Base-by-base conservation (phyloP, 2,113 vertebrate species). In the Phalacrocorax carbo region DNA sequence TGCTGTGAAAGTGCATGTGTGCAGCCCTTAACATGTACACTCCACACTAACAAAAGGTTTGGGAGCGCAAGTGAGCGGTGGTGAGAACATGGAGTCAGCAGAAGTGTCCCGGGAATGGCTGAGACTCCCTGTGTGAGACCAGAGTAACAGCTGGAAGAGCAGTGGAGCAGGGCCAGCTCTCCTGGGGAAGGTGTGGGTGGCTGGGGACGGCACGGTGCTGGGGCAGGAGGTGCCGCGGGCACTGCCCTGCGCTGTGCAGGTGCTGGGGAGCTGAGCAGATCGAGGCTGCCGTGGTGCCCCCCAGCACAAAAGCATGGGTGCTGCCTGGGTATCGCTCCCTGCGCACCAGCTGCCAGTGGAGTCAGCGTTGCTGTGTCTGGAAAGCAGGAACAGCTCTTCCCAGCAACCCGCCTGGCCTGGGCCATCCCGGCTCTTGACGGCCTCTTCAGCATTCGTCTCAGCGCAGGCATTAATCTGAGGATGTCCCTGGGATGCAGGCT, bases 221-320 rank as follows among this genome's bases (percentile, higher is more conserved):
- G 34, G 17, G 36, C 76, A 29, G 29, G 60, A 40, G 52, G 48
- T 54, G 48, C 57, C 0, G 2, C 0, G 2, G 29, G 62, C 49
- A 4, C 44, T 18, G 77, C 34, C 11, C 14, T 34, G 13, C 44
- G 44, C 25, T 2, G 1, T 38, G 61, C 4, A 0, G 30, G 5
- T 11, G 30, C 64, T 52, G 78, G 30, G 64, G 61, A 54, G 57
- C 66, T 69, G 72, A 54, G 15, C 51, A 14, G 51, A 4, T 4
- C 2, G 8, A 57, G 55, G 20, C 49, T 86, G 62, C 13, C 1
- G 0, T 34, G 61, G 79, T 49, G 49, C 60, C 84, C 15, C 34
- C 72, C 62, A 22, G 25, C 22, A n/a, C 54, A 27, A 18, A 13
- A 66, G 60, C 1, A 3, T 0, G 2, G 49, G 34, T 18, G 60